Conservation (phyloP, 2,113 vertebrate genomes). For the Peromyscus polionotus region DNA sequence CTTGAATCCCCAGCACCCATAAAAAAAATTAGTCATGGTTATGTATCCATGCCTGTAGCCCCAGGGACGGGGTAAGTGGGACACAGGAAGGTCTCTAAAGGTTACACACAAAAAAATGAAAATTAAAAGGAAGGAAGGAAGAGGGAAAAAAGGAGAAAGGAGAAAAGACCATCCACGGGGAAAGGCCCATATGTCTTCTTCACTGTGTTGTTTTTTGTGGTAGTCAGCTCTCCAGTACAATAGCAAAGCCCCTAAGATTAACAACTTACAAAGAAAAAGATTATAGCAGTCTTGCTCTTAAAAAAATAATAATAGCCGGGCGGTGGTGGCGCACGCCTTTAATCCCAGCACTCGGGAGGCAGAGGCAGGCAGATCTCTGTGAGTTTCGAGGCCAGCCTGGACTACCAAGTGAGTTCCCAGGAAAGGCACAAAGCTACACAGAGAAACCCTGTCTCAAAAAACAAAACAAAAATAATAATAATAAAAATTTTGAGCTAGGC, state of each 20-base stretch:
- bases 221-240: neutral
- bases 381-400: neutral
- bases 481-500: too few species aligned
- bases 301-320: neutral
- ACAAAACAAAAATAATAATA: too few species aligned
- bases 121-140: neutral
- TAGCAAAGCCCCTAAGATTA: neutral
- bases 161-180: neutral
- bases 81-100: neutral
- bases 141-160: neutral
- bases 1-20: neutral
- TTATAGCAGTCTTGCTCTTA: neutral
- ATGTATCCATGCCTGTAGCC: neutral
- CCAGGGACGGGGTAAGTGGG: neutral
- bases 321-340: too few species aligned
- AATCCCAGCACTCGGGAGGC: neutral
- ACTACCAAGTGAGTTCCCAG: neutral
- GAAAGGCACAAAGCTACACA: neutral
- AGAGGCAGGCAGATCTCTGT: neutral
- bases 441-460: neutral
- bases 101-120: neutral
- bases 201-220: neutral
- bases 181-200: neutral
- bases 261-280: neutral
- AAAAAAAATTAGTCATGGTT: neutral